A percentile compares a stretch with the other conserved stretches of the same genome.
Evolutionary conservation across 2,888 invertebrate genomes (phyloP).

Genomic region (Silvanus unidentatus): DNA sequence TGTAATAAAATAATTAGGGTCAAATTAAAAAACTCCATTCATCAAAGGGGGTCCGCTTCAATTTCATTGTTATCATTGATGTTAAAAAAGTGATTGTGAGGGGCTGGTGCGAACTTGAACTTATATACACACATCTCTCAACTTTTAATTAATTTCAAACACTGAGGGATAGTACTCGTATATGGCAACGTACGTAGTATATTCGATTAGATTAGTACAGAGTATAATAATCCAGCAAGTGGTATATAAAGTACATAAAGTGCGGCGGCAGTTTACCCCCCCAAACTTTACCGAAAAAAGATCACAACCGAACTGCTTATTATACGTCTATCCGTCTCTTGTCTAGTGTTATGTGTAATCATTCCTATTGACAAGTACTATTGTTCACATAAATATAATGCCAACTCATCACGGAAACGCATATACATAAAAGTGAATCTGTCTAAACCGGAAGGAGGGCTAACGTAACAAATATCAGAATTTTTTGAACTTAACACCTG

Average conservation of each 20-base stretch:
- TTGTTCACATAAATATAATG: conserved; percentile 37
- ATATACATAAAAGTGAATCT: conserved; percentile 28
- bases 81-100: too few relatives aligned
- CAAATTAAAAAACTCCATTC: conserved; percentile 13
- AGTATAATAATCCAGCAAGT: conserved; percentile 36
- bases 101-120: too few relatives aligned
- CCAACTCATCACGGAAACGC: conserved; percentile 36
- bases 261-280: conserved; percentile 35
- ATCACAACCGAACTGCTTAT: too few relatives aligned
- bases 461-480: conserved; percentile 36
- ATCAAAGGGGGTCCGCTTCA: too few relatives aligned
- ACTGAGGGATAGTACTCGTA: conserved; percentile 31
- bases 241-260: conserved; percentile 41
- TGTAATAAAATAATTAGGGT: conserved; percentile 14
- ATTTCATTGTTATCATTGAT: too few relatives aligned
- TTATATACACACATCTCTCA: conserved; percentile 26
- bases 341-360: too few relatives aligned
- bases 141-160: conserved; percentile 41
- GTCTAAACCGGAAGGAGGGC: conserved; percentile 35
- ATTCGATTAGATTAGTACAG: conserved; percentile 39
- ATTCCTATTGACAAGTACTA: conserved; percentile 37
- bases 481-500: conserved; percentile 40
- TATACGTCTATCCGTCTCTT: too few relatives aligned
- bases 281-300: conserved; percentile 19
- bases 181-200: too few relatives aligned